Percentiles rank a stretch among this genome's conserved stretches.
Evolutionary conservation across 1,140 invertebrate genomes (phyloP).

Genomic region (Mamestra configurata): DNA sequence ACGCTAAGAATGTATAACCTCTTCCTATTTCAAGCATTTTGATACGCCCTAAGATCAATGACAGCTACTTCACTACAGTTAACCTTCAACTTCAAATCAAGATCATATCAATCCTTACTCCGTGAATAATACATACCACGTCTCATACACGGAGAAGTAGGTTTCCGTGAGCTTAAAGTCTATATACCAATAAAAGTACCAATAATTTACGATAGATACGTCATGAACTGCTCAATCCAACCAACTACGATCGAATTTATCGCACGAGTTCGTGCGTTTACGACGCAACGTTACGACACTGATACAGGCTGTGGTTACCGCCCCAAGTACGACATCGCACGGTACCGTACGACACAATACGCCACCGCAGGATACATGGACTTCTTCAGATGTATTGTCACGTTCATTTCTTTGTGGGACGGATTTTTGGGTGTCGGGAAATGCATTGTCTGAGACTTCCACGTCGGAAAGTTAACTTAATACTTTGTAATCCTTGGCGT

Average conservation of each 20-base stretch:
- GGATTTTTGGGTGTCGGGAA: slow-evolving; percentile 30
- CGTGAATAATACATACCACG: too few relatives aligned
- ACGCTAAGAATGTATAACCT: too few relatives aligned
- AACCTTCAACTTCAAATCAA: too few relatives aligned
- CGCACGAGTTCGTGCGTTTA: slow-evolving; percentile 39
- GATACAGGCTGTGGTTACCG: slow-evolving; percentile 15
- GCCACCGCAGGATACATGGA: background rate
- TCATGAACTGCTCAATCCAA: slow-evolving; percentile 9
- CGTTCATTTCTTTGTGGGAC: slow-evolving; percentile 28
- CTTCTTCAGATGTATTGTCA: slow-evolving; percentile 24
- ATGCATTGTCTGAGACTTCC: slow-evolving; percentile 34
- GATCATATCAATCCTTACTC: too few relatives aligned
- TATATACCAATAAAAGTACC: too few relatives aligned
- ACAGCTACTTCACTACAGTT: too few relatives aligned
- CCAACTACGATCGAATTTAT: slow-evolving; percentile 12
- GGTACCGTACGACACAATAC: background rate
- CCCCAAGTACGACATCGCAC: background rate
- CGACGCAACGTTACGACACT: background rate
- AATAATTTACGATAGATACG: too few relatives aligned
- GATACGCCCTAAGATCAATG: too few relatives aligned
- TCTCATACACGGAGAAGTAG: too few relatives aligned
- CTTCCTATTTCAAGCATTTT: too few relatives aligned
- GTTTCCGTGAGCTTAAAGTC: too few relatives aligned
- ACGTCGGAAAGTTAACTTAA: slow-evolving; percentile 20
- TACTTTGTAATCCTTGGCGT: slow-evolving; percentile 6